Base-by-base conservation (phyloP, 2,888 invertebrate species). In the Colletes collaris region DNA sequence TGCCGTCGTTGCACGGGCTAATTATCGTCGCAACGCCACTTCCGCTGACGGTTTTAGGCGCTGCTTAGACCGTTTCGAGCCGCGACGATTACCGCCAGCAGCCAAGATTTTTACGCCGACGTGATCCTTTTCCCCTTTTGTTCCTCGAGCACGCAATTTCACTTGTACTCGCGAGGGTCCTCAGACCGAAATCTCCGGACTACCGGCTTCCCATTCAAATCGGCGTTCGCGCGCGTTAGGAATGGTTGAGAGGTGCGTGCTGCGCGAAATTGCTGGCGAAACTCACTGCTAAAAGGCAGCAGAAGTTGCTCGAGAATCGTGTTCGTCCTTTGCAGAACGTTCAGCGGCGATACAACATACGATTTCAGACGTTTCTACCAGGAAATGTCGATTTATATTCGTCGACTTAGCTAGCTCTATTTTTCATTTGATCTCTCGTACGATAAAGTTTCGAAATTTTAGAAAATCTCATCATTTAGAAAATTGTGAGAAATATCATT, bases 1-100 rank as follows among this genome's bases (percentile, higher is more conserved):
- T 83, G 78, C 83, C 68, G 59, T 74, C 81, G 72, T 71, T 68
- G 64, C 52, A 77, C 70, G 83, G 78, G 81, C 75, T 83, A 84
- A 84, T 84, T 84, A 84, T 73, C 75, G 71, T 63, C 64, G 75
- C 65, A 64, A 64, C 76, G 65, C 76, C 71, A 68, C 76, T 80
- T 56, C 46, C 8, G 40, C 66, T 68, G 37, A 16, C 73, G 27
- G 63, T 69, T 67, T 70, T 55, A 67, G 68, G 19, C 60, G 59
- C 49, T 58, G 63, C 64, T 77, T 64, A 77, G 64, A 58, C 52
- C 27, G 50, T 37, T 46, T 52, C n/a, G 58, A 40, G 62, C 44
- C 56, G 8, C 73, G 64, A 49, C 76, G 76, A 80, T 81, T 80
- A 81, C 65, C 50, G 67, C 16, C 66, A 37, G 56, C 73, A 66